phyloP scores from a whole-genome alignment of 2,888 invertebrate genomes.

The Drosophila borborema region DNA sequence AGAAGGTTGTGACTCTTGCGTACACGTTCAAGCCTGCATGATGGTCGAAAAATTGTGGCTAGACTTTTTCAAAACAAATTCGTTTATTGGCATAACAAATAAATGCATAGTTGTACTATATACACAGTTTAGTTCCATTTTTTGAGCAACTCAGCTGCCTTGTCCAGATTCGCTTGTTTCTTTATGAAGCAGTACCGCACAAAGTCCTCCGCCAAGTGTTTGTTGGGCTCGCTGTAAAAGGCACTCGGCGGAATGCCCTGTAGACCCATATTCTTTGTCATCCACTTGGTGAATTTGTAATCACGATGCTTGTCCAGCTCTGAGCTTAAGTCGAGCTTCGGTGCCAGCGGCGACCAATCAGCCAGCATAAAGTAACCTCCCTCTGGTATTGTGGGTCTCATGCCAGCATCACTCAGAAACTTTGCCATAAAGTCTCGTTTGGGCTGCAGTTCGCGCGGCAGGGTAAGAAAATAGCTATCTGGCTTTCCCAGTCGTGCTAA shows the following conservation, averaged over 20 bases:
- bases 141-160: constrained; percentile 88
- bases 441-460: constrained; percentile 90
- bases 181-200: constrained; percentile 98
- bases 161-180: constrained; percentile 90
- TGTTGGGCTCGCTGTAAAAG: constrained; percentile 94
- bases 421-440: constrained; percentile 93
- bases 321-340: constrained; percentile 89
- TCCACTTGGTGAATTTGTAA: constrained; percentile 97
- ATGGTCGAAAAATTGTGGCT: neutral
- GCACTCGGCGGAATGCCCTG: constrained; percentile 97
- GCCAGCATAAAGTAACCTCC: constrained; percentile 99
- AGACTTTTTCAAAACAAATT: constrained; percentile 39
- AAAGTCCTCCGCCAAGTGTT: constrained; percentile 92
- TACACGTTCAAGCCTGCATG: constrained; percentile 47
- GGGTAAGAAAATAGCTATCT: constrained; percentile 93
- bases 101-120: constrained; percentile 18
- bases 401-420: constrained; percentile 91
- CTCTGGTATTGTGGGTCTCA: constrained; percentile 96
- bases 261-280: constrained; percentile 95
- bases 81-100: constrained; percentile 51
- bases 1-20: constrained; percentile 48
- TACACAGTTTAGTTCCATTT: constrained; percentile 86
- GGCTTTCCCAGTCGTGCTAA: constrained; percentile 88
- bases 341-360: constrained; percentile 92
- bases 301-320: constrained; percentile 92